A percentile compares a stretch with the other conserved stretches of the same genome.
These are phyloP conservation scores for Oryzias celebensis DNA, from an alignment of 2,113 vertebrate species.

Conservation along the genomic window DNA sequence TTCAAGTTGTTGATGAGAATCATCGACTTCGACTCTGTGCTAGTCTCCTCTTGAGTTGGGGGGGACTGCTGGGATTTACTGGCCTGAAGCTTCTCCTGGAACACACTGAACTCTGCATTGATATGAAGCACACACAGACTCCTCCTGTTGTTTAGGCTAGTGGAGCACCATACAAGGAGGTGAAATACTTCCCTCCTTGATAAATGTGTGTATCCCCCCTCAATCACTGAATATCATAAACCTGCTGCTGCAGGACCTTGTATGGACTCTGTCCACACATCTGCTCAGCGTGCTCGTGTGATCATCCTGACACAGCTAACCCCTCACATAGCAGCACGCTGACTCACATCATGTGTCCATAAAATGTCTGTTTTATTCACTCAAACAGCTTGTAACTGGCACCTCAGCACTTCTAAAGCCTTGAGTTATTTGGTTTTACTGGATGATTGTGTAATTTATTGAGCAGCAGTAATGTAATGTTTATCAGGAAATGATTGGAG, in stretches of 20 bases:
- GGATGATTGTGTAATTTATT: slow-evolving; percentile 38
- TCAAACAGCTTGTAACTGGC: slow-evolving; percentile 42
- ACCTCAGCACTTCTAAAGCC: slow-evolving; percentile 25
- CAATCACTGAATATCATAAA: slow-evolving; percentile 72
- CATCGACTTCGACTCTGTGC: slow-evolving; percentile 3
- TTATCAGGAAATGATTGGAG: slow-evolving; percentile 25
- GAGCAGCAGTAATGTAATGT: slow-evolving; percentile 13
- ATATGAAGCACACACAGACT: slow-evolving; percentile 58
- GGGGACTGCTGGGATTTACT: slow-evolving; percentile 40
- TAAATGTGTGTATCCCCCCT: slow-evolving; percentile 72
- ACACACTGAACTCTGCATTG: slow-evolving; percentile 50
- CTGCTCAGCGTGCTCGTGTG: slow-evolving; percentile 35
- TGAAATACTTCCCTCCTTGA: slow-evolving; percentile 64
- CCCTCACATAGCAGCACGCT: slow-evolving; percentile 41
- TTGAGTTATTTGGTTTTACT: slow-evolving; percentile 26
- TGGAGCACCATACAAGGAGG: slow-evolving; percentile 77
- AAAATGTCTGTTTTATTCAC: slow-evolving; percentile 50
- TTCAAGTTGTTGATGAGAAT: slow-evolving; percentile 10
- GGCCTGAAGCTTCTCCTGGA: slow-evolving; percentile 26
- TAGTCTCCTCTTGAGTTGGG: not conserved
- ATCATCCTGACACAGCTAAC: slow-evolving; percentile 40
- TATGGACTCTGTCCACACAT: slow-evolving; percentile 62
- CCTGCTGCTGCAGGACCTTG: slow-evolving; percentile 66
- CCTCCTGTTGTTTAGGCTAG: slow-evolving; percentile 38
- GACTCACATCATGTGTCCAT: slow-evolving; percentile 56